These are phyloP conservation scores for Cladorhizidae sp. DNA, from an alignment of 37 sponge, comb jelly and placozoan genomes.

Conservation along the genomic window DNA sequence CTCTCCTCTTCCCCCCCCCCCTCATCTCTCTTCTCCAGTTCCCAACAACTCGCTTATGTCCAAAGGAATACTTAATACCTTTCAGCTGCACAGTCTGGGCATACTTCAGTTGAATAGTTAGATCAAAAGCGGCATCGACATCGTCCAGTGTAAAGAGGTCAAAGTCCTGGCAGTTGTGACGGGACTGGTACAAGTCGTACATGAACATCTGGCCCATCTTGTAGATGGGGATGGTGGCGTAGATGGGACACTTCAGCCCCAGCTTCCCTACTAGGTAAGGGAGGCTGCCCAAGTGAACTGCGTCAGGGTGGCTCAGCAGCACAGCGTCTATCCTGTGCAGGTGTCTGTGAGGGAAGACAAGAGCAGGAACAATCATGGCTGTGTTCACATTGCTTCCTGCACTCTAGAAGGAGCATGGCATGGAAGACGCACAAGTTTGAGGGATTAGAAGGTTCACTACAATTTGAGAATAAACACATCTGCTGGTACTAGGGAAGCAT, in stretches of 20 bases:
- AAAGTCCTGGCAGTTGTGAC: conserved; percentile 91
- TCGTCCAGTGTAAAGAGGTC: conserved; percentile 96
- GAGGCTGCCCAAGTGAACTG: conserved; percentile 87
- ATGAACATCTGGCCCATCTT: conserved; percentile 99
- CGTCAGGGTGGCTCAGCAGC: conserved; percentile 91
- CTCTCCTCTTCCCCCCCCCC: not conserved
- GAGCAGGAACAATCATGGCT: no score
- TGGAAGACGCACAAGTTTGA: not conserved
- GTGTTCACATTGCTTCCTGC: no score
- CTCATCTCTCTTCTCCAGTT: not conserved
- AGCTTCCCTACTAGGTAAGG: conserved; percentile 94
- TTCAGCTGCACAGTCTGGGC: conserved; percentile 89
- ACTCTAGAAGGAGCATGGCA: not conserved
- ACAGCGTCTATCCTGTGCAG: conserved; percentile 90
- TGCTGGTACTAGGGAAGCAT: no score
- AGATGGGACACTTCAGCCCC: conserved; percentile 93
- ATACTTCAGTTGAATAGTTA: conserved; percentile 91
- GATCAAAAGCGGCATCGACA: conserved; percentile 92
- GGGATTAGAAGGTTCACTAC: not conserved
- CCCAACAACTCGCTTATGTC: not conserved
- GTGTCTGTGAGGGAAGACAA: conserved; percentile 51
- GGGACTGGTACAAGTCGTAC: conserved; percentile 97
- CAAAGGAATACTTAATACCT: conserved; percentile 40
- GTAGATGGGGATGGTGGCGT: conserved; percentile 96
- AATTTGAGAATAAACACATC: not conserved